Conservation (phyloP, 2,797 vertebrate species). For the Basileuterus tristriatus region DNA sequence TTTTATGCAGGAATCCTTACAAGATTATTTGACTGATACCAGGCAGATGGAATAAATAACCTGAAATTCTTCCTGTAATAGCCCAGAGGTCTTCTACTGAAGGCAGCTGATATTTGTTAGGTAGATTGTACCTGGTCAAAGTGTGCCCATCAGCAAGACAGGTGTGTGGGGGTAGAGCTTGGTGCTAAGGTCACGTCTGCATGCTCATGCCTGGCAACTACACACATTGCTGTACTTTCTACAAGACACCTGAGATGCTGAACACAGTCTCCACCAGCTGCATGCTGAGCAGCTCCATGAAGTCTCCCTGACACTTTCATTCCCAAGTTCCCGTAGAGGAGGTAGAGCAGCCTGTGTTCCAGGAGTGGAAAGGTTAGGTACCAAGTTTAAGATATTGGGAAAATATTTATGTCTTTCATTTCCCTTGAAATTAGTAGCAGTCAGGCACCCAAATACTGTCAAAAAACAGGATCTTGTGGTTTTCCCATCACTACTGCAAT, state of each 20-base stretch:
- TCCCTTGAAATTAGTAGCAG: not conserved
- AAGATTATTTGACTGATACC: not conserved
- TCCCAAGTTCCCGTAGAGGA: rapidly evolving
- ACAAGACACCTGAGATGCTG: not conserved
- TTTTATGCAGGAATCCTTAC: not conserved
- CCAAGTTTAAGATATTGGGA: not conserved
- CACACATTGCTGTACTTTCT: not conserved
- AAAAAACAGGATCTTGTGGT: not conserved
- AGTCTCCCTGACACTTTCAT: not conserved
- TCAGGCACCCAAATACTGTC: not conserved
- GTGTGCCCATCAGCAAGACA: not conserved
- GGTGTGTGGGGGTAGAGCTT: not conserved
- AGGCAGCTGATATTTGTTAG: not conserved
- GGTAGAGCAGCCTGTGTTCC: not conserved
- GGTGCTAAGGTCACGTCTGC: not conserved
- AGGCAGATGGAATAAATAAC: not conserved
- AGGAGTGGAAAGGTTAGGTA: not conserved
- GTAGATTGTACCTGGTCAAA: not conserved
- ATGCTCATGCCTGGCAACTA: not conserved
- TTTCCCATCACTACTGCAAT: not conserved
- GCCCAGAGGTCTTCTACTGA: not conserved
- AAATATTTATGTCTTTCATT: not conserved
- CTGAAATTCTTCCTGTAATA: not conserved
- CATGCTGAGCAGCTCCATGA: not conserved
- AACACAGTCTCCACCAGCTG: not conserved